Conservation (phyloP, 2,113 vertebrate species). For the Acrocephalus arundinaceus region DNA sequence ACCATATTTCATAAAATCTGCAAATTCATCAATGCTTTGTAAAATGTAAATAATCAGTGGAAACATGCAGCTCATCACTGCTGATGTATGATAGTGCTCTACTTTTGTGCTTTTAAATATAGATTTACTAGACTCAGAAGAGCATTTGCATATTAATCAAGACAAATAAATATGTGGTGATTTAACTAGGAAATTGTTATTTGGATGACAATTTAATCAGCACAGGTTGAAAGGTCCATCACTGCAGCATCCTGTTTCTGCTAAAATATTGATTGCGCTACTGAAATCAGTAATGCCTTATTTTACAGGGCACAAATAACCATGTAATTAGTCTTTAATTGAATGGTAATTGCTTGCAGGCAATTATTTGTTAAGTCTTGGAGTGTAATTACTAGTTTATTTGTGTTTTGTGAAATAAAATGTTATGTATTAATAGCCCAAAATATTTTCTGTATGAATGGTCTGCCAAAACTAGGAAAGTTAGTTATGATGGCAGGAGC, state of each 20-base stretch:
- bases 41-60: slow-evolving; percentile 12
- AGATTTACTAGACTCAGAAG: slow-evolving; percentile 58
- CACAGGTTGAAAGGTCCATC: slow-evolving; percentile 74
- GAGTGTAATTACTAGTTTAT: slow-evolving; percentile 73
- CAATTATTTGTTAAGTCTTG: slow-evolving; percentile 75
- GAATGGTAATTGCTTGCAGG: slow-evolving; percentile 77
- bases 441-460: slow-evolving; percentile 7
- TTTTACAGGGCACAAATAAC: slow-evolving; percentile 77
- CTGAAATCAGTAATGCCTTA: slow-evolving; percentile 75
- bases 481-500: slow-evolving; percentile 5
- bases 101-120: slow-evolving; percentile 52
- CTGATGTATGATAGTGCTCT: slow-evolving; percentile 15
- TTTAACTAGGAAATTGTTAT: slow-evolving; percentile 71
- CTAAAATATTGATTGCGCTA: slow-evolving; percentile 77
- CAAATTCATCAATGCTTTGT: slow-evolving; percentile 6
- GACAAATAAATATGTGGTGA: slow-evolving; percentile 73
- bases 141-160: slow-evolving; percentile 78
- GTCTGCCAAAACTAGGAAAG: slow-evolving; percentile 6
- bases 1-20: background rate
- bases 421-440: slow-evolving; percentile 36
- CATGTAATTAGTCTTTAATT: slow-evolving; percentile 81
- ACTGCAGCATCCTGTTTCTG: slow-evolving; percentile 69
- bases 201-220: slow-evolving; percentile 76
- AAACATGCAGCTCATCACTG: slow-evolving; percentile 8
- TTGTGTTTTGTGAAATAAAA: slow-evolving; percentile 70